Base-by-base conservation (phyloP, 2,888 invertebrate genomes). In the Metallyticus violacea region DNA sequence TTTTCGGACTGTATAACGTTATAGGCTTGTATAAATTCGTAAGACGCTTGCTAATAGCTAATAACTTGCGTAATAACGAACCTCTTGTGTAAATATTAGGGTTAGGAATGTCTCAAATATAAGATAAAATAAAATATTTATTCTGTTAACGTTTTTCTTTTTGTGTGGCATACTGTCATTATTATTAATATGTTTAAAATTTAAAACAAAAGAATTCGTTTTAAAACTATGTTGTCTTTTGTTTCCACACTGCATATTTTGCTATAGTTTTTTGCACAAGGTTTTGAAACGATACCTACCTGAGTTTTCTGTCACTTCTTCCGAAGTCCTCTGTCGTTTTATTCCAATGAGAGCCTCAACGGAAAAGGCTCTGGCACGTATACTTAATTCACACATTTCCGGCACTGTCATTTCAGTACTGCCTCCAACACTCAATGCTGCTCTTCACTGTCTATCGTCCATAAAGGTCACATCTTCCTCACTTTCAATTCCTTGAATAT, bases 291-390 rank as follows among this genome's bases (percentile, higher is more conserved):
- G 76, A 27, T 26, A 6, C 25, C 25, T 26, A n/a, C 22, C 25
- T 25, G 26, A 27, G 26, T 79, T 85, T 78, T 78, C 85, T 26
- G 79, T 6, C 1, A 30, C 79, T 79, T 85, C 85, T 7, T 62
- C 40, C 15, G 40, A 22, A 62, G 26, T 76, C n/a, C 76, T 26
- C 15, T 85, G 79, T 26, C 81, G 77, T 27, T 86, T 84, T 2
- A 29, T 26, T 22, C 88, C 88, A 28, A 88, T 85, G 25, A 88
- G 85, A 2, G 88, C 88, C 62, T 88, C 88, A 7, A 88, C 88
- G 25, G 88, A 88, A 78, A 88, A 88, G 76, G 88, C 88, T 26
- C 87, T 84, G 15, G 88, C 88, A 25, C 88, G 78, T 77, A 78
- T 80, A 82, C 88, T 88, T 40, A 88, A 40, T 40, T 88, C 87